Evolutionary conservation across 2,797 vertebrate species (phyloP), one percentile per base, ranked within the genome.

Genomic region (Phrynocephalus guinanensis): DNA sequence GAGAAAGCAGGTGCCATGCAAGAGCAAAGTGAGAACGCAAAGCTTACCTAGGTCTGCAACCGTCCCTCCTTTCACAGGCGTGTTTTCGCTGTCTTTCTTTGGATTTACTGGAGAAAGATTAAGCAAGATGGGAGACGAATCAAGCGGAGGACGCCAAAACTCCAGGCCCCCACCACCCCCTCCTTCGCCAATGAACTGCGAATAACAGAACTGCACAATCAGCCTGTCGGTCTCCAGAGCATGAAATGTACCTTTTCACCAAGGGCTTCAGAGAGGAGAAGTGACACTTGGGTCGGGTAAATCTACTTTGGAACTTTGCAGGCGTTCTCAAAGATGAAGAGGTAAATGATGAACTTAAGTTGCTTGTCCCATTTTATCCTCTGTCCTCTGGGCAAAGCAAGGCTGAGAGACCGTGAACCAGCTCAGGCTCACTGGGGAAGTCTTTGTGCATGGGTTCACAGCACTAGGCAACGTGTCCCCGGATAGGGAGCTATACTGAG

Each of bases 11-110:
- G 9, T 0, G 11, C 3, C 3, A 76, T 10, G 30, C 44, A 63
- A 72, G 56, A 30, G 1, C 18, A 38, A 56, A 18, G 33, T 71
- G 48, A n/a, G 26, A 2, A 4, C 24, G 20, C 38, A 48, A 11
- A 6, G 88, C 94, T 95, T 95, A 99, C 98, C 99, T 83, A 99
- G 92, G 94, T 99, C 98, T 1, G 98, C 97, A 60, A 98, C 96
- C 1, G 97, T 98, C 83, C 98, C 98, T 90, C 99, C 98, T 94
- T 99, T 99, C 77, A 99, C 97, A 0, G 98, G 98, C 0, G 98
- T 98, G 87, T 97, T 98, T 90, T 99, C 99, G 28, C 96, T 98
- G 96, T 99, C 98, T 92, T 98, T 99, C 97, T 99, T 99, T 92
- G 98, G 97, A 94, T 98, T 98, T 85, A 98, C 98, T 99, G 60